Base-by-base conservation (phyloP, 2,888 invertebrate species). In the Xestobium rufovillosum region DNA sequence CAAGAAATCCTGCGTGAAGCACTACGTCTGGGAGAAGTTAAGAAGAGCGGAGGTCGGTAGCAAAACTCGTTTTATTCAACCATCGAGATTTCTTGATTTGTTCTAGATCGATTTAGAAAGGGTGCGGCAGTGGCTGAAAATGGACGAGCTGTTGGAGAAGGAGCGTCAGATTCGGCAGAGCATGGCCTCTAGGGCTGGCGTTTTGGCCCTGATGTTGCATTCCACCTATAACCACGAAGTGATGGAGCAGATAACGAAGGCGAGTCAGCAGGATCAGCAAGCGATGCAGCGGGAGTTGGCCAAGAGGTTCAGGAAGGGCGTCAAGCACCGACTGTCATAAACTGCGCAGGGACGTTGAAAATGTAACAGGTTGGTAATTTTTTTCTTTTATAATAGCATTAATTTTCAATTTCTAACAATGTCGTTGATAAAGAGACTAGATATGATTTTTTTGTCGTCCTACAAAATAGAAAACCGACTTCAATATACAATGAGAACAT, bases 1-100 rank as follows among this genome's bases (percentile, higher is more conserved):
- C 0, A 94, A 94, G 63, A 92, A 94, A 63, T 80, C 78, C 45
- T 97, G 96, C 58, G 78, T 85, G 34, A 83, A 80, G 52, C 97
- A 97, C 62, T 87, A 85, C 61, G 87, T 88, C 49, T 97, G 96
- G 96, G 96, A 96, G 66, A 95, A 95, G 65, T 67, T 95, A 43
- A 71, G 94, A 0, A 66, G 94, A 11, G 96, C 96, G 0, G 90
- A 95, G 71, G 88, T 96, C 29, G 43, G 42, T 36, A n/a, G 15
- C 2, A 33, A 34, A 10, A 2, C 6, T 9, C 23, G 14, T n/a
- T 31, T 6, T 8, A 14, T 34, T 17, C 11, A 11, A 26, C 27
- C 34, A 11, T 26, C 17, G 36, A 42, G 12, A 26, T 41, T 19
- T 26, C 14, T 13, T 14, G 31, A 40, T 34, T 28, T 17, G 37